Evolutionary conservation across 2,113 vertebrate species (phyloP), one percentile per base, ranked within the genome.

Genomic region (Callospermophilus lateralis): DNA sequence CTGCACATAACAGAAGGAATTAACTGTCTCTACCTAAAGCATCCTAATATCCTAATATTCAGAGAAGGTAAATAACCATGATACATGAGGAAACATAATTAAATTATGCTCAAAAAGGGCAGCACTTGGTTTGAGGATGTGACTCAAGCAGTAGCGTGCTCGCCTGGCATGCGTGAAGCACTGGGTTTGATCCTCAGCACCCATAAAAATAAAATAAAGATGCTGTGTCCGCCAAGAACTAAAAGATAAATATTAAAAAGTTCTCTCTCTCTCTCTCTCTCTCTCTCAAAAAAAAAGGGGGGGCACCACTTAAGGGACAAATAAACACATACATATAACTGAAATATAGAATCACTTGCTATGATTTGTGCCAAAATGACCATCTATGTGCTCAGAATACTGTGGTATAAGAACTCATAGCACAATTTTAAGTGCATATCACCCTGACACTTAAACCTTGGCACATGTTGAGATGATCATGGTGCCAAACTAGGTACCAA

Each of bases 281-380:
- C 45, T 45, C 45, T 45, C 8, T 45, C 45, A 8, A 6, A 8
- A 1, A 45, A 45, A 45, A 45, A 45, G 9, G 9, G 45, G 8
- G 32, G 32, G 20, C n/a, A 67, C 53, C 77, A 72, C 5, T 72
- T 15, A n/a, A 86, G 30, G 39, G 53, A 24, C 76, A 39, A 63
- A 65, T 78, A 84, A 26, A 0, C 45, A 86, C 11, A 94, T 55
- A 30, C 32, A 48, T 55, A 55, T 55, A 76, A 90, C 15, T 87
- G 34, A 89, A 87, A 67, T 42, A 65, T 28, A 70, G 12, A 6
- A 53, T 63, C 5, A 68, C 45, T n/a, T 81, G 13, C 45, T 94
- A 32, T 67, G 68, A 83, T 77, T 77, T 94, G 55, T 83, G 89
- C 26, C 42, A 90, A 79, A 22, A 74, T 84, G 45, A 79, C 58